phyloP scores from a whole-genome alignment of 2,888 invertebrate genomes.

The Drosophila nr. medialis region DNA sequence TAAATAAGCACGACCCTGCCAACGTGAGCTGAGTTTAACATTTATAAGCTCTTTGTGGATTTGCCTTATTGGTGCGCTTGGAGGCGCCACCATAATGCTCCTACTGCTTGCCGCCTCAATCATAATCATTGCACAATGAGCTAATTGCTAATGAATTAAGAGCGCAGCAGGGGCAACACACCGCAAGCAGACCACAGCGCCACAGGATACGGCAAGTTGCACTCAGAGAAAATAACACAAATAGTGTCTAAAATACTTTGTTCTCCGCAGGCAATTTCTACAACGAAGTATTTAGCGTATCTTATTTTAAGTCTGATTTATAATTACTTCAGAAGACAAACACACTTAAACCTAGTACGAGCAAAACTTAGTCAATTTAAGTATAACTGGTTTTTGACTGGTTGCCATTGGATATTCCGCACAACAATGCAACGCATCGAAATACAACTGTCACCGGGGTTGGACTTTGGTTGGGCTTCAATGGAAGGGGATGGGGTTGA shows the following conservation, averaged over 20 bases:
- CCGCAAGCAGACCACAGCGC: constrained; percentile 33
- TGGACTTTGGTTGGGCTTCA: background rate
- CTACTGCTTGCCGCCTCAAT: constrained; percentile 9
- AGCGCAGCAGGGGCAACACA: constrained; percentile 30
- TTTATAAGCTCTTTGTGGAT: constrained; percentile 77
- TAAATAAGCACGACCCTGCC: constrained; percentile 33
- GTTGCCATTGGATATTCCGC: constrained; percentile 75
- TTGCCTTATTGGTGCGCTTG: constrained; percentile 21
- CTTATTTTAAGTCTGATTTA: background rate
- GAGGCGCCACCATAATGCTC: constrained; percentile 19
- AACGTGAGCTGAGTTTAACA: constrained; percentile 52
- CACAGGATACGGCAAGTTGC: constrained; percentile 4
- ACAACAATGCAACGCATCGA: constrained; percentile 47
- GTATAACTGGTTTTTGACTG: constrained; percentile 20
- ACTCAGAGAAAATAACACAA: constrained; percentile 5
- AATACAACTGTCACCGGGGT: constrained; percentile 20
- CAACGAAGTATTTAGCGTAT: background rate
- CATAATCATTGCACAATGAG: constrained; percentile 29
- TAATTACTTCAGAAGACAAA: background rate
- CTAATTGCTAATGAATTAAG: constrained; percentile 52
- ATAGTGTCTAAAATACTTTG: background rate
- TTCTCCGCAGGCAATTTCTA: background rate
- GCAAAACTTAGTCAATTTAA: background rate
- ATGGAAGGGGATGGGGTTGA: background rate
- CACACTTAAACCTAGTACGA: background rate